Evolutionary conservation across 2,797 vertebrate species (phyloP), one percentile per base, ranked within the genome.

Genomic region (Cynodonichthys magdalenae): DNA sequence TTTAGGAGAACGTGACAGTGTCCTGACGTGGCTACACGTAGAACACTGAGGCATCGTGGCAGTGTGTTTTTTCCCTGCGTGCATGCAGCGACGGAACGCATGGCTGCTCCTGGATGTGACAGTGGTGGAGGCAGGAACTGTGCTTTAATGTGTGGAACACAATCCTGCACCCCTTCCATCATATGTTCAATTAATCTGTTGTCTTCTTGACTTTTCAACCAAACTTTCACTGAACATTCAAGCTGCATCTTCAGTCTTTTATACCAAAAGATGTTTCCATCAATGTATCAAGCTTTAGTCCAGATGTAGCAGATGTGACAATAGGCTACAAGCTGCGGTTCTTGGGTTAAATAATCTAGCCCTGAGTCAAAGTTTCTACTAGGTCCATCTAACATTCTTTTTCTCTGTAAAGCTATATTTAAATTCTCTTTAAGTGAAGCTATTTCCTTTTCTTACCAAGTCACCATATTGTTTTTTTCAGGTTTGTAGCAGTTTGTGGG

Each of bases 31-130:
- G 27, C 56, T 39, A 31, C 5, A 31, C 6, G 29, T 29, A 36
- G 50, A 31, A 31, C 5, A 31, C 4, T 1, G 20, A 63, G 56
- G 60, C 73, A 68, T 69, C 92, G 92, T 90, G 92, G 93, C 92
- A 94, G 90, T 91, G 44, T 88, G 24, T 24, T 24, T 82, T 87
- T 56, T 28, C 78, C 77, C 81, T 52, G 87, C 87, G 85, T 88
- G 82, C 87, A 86, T 87, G 82, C 77, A 66, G 74, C 68, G 79
- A 81, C 57, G 73, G 74, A 74, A 85, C 82, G 89, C 84, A 85
- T 90, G 91, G 83, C 72, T 83, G 86, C 84, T 78, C 71, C 74
- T 74, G 77, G 64, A 74, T 62, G 74, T 74, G 67, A 46, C 57
- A 66, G 54, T 56, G 59, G 6, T 53, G 58, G 64, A 79, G 54